Evolutionary conservation across 2,888 invertebrate species (phyloP), one percentile per base, ranked within the genome.

Genomic region (Globia sparganii): DNA sequence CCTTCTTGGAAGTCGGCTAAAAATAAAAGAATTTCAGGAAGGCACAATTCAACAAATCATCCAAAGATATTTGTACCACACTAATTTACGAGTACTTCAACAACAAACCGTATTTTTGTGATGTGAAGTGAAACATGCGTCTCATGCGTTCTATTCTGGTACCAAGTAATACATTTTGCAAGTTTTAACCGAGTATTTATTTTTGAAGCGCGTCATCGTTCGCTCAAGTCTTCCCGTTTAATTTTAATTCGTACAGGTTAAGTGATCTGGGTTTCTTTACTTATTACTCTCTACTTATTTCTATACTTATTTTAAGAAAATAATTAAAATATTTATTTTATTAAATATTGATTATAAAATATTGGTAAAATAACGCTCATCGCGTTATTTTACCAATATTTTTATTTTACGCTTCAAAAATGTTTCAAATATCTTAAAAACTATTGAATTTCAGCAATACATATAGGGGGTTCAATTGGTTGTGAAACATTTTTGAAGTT

Each of bases 81-180:
- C 79, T 71, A 85, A 79, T 83, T 73, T 67, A n/a, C n/a, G n/a
- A n/a, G n/a, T n/a, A 79, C 58, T 72, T 80, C 59, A 78, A 85
- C 83, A 86, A 85, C 84, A 84, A 87, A 87, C 72, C 84, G 73
- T 87, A 87, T 74, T 71, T 87, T 69, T 82, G 65, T 68, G 58
- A 75, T 70, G 28, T 72, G 80, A 83, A 77, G 77, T 83, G 78
- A 83, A 77, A 85, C 81, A 86, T 78, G n/a, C 77, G 86, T 80
- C 72, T 72, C 53, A 53, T n/a, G 11, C 25, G 71, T 69, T 80
- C 75, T 80, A 80, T 84, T 85, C 68, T 68, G 31, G 77, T 81
- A 74, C 58, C 75, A 25, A 37, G 82, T 85, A 65, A 61, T 77
- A 75, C 75, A 77, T 83, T 86, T 80, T 86, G 83, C 86, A 75